phyloP scores from a whole-genome alignment of 1,140 invertebrate genomes.

The Glossosoma conforme region DNA sequence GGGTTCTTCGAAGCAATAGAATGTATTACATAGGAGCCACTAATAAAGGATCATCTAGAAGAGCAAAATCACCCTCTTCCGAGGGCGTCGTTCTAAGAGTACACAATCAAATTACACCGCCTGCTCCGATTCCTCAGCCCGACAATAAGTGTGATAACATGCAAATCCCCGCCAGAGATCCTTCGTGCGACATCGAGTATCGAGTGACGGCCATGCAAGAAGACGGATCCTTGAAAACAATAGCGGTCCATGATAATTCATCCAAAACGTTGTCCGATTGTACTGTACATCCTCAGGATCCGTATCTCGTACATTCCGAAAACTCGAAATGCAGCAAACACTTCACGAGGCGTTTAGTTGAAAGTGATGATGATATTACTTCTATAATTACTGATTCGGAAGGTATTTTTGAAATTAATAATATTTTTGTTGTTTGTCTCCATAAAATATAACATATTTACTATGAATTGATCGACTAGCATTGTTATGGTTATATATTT shows the following conservation, averaged over 20 bases:
- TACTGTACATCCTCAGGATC: slow-evolving; percentile 44
- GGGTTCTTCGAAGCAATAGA: slow-evolving; percentile 48
- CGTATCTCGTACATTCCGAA: slow-evolving; percentile 47
- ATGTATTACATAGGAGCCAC: slow-evolving; percentile 47
- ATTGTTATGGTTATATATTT: slow-evolving; percentile 2
- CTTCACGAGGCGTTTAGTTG: slow-evolving; percentile 47
- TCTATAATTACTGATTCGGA: slow-evolving; percentile 50
- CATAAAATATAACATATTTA: not conserved
- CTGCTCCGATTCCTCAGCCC: slow-evolving; percentile 36
- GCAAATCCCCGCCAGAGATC: slow-evolving; percentile 35
- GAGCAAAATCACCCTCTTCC: slow-evolving; percentile 43
- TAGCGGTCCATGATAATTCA: slow-evolving; percentile 48
- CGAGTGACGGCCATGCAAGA: slow-evolving; percentile 49
- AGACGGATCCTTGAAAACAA: slow-evolving; percentile 47
- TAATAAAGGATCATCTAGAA: slow-evolving; percentile 34
- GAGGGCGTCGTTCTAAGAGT: slow-evolving; percentile 43
- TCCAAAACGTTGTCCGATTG: slow-evolving; percentile 48
- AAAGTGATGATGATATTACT: slow-evolving; percentile 49
- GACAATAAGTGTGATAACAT: slow-evolving; percentile 38
- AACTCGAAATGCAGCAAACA: slow-evolving; percentile 51
- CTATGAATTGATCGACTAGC: not conserved
- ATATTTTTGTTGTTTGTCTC: not conserved
- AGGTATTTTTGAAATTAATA: slow-evolving; percentile 33
- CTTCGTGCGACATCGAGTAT: slow-evolving; percentile 45
- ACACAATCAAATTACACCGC: slow-evolving; percentile 45